Evolutionary conservation across 2,797 vertebrate species (phyloP).

Genomic region (Pyrocephalus nanus): DNA sequence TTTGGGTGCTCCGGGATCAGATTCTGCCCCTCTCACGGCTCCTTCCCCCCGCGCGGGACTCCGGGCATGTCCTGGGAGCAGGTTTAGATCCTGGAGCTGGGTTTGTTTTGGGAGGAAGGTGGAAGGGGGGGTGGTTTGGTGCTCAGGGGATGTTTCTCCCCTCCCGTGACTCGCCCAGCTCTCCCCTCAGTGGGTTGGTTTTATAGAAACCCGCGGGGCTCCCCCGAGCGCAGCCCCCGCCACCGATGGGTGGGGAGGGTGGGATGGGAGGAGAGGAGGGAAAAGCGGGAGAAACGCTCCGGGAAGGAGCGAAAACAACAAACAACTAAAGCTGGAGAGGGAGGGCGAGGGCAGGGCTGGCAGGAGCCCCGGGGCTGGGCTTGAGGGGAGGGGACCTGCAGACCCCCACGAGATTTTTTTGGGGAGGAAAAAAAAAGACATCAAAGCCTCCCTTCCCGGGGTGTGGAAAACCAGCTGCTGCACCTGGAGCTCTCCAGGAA

Average conservation of each 20-base stretch:
- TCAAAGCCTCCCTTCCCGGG: not conserved
- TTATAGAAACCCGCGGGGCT: conserved; percentile 17
- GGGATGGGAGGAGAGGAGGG: conserved; percentile 11
- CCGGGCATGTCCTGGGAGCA: not conserved
- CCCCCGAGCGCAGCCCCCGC: not conserved
- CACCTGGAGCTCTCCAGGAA: not conserved
- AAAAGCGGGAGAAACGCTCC: not conserved
- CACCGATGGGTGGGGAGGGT: conserved; percentile 40
- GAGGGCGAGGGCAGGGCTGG: not conserved
- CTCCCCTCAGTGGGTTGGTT: not conserved
- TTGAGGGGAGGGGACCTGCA: not conserved
- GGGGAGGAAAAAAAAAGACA: not conserved
- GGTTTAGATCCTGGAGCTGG: not conserved
- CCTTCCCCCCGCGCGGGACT: not conserved
- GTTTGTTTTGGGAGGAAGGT: not conserved
- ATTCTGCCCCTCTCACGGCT: not conserved
- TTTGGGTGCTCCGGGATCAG: not conserved
- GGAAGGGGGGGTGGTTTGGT: not conserved
- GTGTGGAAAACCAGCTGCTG: not conserved
- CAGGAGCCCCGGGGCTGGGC: not conserved
- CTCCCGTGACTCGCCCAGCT: not conserved
- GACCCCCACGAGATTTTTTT: not conserved
- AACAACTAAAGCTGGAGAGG: not conserved
- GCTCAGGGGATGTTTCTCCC: not conserved
- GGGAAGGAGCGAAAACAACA: not conserved